Conservation (phyloP, 2,888 invertebrate genomes). For the Caenorhabditis plicata region DNA sequence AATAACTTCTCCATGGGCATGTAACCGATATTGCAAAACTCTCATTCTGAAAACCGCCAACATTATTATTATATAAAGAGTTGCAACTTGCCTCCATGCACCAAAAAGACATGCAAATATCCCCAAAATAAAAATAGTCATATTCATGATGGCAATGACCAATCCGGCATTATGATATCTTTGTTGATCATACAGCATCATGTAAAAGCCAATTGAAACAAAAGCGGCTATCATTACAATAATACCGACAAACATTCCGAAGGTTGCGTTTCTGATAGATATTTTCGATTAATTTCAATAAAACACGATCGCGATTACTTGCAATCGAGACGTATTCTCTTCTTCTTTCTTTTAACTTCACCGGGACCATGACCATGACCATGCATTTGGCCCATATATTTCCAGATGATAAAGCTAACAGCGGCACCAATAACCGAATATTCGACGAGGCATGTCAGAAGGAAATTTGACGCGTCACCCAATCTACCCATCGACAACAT, state of each 20-base stretch:
- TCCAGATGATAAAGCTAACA: slow-evolving; percentile 62
- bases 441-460: slow-evolving; percentile 60
- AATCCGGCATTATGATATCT: slow-evolving; percentile 40
- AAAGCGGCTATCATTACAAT: slow-evolving; percentile 56
- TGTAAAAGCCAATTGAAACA: slow-evolving; percentile 59
- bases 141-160: slow-evolving; percentile 57
- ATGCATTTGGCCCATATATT: slow-evolving; percentile 57
- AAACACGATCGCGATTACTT: slow-evolving; percentile 23
- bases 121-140: slow-evolving; percentile 48
- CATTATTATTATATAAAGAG: neutral
- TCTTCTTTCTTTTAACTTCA: slow-evolving; percentile 40
- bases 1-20: slow-evolving; percentile 33
- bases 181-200: slow-evolving; percentile 45
- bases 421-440: slow-evolving; percentile 60
- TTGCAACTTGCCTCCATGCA: slow-evolving; percentile 38
- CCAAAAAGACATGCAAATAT: slow-evolving; percentile 50
- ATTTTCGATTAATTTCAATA: neutral
- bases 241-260: slow-evolving; percentile 59
- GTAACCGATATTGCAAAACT: slow-evolving; percentile 27
- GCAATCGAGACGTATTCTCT: slow-evolving; percentile 59
- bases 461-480: slow-evolving; percentile 59
- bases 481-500: slow-evolving; percentile 42
- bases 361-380: slow-evolving; percentile 17
- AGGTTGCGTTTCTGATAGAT: slow-evolving; percentile 51
- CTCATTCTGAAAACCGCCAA: slow-evolving; percentile 20